These are phyloP conservation scores for Congeria kusceri DNA, from an alignment of 2,888 invertebrate species.

Conservation along the genomic window DNA sequence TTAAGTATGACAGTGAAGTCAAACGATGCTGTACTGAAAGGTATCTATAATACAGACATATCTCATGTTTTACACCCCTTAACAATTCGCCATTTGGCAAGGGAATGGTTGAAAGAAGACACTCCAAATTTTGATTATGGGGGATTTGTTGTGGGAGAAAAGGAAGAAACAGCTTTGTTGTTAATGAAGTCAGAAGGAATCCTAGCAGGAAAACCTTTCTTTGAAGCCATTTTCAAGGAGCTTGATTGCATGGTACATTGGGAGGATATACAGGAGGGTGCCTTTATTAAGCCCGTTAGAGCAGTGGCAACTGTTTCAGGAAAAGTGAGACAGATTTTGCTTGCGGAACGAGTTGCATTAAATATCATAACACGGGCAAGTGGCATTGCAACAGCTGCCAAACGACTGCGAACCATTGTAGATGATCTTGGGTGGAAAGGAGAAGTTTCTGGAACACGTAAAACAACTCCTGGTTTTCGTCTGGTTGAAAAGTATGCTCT, in stretches of 20 bases:
- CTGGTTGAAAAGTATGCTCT: constrained; percentile 86
- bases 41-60: constrained; percentile 66
- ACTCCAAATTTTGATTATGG: constrained; percentile 84
- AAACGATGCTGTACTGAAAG: constrained; percentile 48
- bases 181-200: constrained; percentile 83
- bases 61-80: constrained; percentile 83
- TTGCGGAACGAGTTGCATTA: constrained; percentile 85
- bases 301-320: constrained; percentile 83
- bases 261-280: constrained; percentile 81
- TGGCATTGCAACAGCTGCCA: constrained; percentile 84
- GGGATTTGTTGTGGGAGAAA: constrained; percentile 84
- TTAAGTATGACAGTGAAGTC: constrained; percentile 37
- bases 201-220: constrained; percentile 85
- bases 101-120: constrained; percentile 84
- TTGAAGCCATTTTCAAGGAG: constrained; percentile 84
- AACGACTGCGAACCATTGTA: constrained; percentile 70
- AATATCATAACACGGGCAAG: constrained; percentile 85
- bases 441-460: constrained; percentile 85
- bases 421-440: constrained; percentile 82
- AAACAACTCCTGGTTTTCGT: constrained; percentile 86
- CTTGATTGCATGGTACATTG: constrained; percentile 84
- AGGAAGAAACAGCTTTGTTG: constrained; percentile 80
- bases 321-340: constrained; percentile 82
- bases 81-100: constrained; percentile 76
- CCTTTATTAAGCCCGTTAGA: constrained; percentile 72